Evolutionary conservation across 2,113 vertebrate genomes (phyloP).

Genomic region (Anser brachyrhynchus): DNA sequence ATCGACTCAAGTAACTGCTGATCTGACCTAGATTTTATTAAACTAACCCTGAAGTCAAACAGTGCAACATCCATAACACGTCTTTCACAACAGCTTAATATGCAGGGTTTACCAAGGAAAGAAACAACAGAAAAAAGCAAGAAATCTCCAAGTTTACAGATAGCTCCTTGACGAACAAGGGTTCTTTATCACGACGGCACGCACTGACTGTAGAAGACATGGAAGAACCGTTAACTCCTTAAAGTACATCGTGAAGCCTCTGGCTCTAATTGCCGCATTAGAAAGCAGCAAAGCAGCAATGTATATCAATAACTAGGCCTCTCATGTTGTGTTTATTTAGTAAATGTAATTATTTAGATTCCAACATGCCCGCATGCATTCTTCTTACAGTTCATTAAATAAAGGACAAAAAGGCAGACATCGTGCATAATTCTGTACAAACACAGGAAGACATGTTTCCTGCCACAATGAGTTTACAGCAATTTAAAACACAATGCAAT

Average conservation of each 20-base stretch:
- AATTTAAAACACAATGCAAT: slow-evolving; percentile 67
- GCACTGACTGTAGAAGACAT: not conserved
- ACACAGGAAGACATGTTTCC: slow-evolving; percentile 70
- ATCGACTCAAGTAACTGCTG: not conserved
- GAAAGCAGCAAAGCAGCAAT: not conserved
- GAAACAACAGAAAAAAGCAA: not conserved
- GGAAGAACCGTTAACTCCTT: not conserved
- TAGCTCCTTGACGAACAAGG: not conserved
- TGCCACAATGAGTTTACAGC: slow-evolving; percentile 66
- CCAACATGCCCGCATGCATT: not conserved
- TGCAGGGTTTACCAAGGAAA: not conserved
- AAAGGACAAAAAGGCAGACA: slow-evolving; percentile 65
- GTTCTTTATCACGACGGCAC: not conserved
- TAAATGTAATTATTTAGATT: slow-evolving; percentile 61
- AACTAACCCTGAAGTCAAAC: not conserved
- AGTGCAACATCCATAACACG: not conserved
- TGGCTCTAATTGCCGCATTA: not conserved
- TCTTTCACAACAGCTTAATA: not conserved
- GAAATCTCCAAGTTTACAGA: not conserved
- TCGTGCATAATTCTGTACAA: slow-evolving; percentile 68
- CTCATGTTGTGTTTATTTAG: slow-evolving; percentile 13
- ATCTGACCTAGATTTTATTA: not conserved
- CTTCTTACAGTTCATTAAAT: slow-evolving; percentile 60
- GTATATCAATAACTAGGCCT: not conserved
- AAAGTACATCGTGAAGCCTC: not conserved